A percentile compares a stretch with the other conserved stretches of the same genome.
These are phyloP conservation scores for Bathynomus jamesi DNA, from an alignment of 1,140 invertebrate species.

Conservation along the genomic window DNA sequence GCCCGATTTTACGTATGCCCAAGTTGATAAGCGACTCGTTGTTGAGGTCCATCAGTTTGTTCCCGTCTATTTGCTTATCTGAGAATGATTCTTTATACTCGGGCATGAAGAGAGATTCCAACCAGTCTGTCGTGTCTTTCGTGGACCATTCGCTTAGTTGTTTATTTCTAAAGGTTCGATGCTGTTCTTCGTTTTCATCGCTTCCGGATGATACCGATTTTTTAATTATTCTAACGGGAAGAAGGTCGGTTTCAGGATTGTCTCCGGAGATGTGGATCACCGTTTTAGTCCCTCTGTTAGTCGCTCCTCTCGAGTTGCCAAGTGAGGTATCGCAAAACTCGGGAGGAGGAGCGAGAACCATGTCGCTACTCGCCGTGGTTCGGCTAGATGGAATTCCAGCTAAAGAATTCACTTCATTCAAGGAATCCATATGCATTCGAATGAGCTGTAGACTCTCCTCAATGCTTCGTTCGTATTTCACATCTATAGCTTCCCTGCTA, in stretches of 20 bases:
- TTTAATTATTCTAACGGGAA: slow-evolving; percentile 19
- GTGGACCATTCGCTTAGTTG: slow-evolving; percentile 46
- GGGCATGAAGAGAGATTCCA: slow-evolving; percentile 46
- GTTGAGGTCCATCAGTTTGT: slow-evolving; percentile 47
- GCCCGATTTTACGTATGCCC: slow-evolving; percentile 50
- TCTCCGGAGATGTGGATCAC: slow-evolving; percentile 28
- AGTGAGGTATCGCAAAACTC: slow-evolving; percentile 55
- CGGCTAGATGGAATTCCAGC: slow-evolving; percentile 22
- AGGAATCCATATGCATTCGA: slow-evolving; percentile 43
- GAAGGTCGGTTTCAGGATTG: slow-evolving; percentile 6
- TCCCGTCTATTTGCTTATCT: slow-evolving; percentile 46
- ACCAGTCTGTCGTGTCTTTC: slow-evolving; percentile 50
- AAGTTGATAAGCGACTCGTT: slow-evolving; percentile 48
- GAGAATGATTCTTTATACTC: slow-evolving; percentile 50
- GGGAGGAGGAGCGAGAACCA: slow-evolving; percentile 65
- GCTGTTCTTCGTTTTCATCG: neutral
- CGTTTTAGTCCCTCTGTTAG: slow-evolving; percentile 15
- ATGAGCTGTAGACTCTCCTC: slow-evolving; percentile 45
- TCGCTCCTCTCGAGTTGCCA: slow-evolving; percentile 32
- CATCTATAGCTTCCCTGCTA: slow-evolving; percentile 20
- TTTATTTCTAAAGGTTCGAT: slow-evolving; percentile 42
- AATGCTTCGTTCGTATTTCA: slow-evolving; percentile 42
- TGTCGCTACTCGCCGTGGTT: neutral
- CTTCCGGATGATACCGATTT: slow-evolving; percentile 11
- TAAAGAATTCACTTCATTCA: slow-evolving; percentile 38